Evolutionary conservation across 1,140 invertebrate genomes (phyloP).

Genomic region (Whitmania pigra): DNA sequence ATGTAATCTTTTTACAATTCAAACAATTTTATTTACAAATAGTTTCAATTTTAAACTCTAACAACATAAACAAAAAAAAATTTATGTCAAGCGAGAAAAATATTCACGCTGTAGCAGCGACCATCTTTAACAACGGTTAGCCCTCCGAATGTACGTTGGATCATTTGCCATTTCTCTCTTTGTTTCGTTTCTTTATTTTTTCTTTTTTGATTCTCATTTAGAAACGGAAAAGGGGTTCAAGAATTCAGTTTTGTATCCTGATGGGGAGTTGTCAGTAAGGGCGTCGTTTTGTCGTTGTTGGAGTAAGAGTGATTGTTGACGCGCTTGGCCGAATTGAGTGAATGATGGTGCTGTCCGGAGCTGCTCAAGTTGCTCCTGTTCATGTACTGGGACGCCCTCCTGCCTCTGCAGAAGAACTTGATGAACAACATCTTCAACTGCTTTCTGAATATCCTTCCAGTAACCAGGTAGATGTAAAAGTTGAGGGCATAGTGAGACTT

Average conservation of each 20-base stretch:
- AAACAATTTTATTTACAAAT: no score
- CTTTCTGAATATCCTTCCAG: constrained; percentile 35
- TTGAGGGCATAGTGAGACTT: constrained; percentile 40
- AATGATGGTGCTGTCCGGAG: constrained; percentile 19
- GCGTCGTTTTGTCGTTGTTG: constrained; percentile 6
- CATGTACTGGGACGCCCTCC: not conserved
- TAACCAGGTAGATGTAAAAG: constrained; percentile 39
- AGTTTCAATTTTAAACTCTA: no score
- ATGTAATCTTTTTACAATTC: no score
- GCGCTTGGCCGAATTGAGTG: not conserved
- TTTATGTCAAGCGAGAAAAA: no score
- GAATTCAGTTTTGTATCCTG: not conserved
- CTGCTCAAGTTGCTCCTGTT: not conserved
- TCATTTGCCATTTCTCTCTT: no score
- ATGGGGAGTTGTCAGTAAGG: not conserved
- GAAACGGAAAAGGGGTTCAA: not conserved
- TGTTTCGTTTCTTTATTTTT: no score
- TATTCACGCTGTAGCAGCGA: no score
- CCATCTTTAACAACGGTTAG: no score
- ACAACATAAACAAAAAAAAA: no score
- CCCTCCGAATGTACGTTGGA: no score
- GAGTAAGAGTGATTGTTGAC: not conserved
- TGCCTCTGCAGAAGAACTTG: constrained; percentile 5
- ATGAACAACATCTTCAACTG: constrained; percentile 30
- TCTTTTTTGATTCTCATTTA: not conserved